These are phyloP conservation scores for Apotomis turbidana DNA, from an alignment of 2,888 invertebrate species.

Conservation along the genomic window DNA sequence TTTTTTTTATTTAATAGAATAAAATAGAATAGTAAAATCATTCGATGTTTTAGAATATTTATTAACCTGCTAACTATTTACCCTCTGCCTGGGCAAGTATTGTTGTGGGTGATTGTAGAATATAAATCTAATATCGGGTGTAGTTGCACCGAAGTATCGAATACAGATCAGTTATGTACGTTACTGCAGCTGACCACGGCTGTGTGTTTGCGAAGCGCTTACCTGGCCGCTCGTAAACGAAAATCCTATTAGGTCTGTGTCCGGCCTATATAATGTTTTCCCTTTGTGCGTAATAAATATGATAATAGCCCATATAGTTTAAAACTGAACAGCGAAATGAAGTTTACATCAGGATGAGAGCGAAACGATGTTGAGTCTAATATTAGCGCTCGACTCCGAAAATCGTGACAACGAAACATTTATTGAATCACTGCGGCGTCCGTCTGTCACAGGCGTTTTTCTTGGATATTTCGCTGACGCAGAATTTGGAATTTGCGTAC, in stretches of 20 bases:
- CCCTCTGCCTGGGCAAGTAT: neutral
- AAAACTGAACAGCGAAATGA: slow-evolving; percentile 16
- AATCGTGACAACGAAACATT: slow-evolving; percentile 34
- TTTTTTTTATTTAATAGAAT: too few relatives aligned
- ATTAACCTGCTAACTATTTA: too few relatives aligned
- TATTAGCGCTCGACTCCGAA: neutral
- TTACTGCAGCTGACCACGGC: slow-evolving; percentile 34
- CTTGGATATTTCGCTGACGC: neutral
- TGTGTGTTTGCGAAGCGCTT: slow-evolving; percentile 40
- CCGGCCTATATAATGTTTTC: slow-evolving; percentile 38
- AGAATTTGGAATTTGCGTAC: neutral
- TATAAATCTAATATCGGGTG: slow-evolving; percentile 15
- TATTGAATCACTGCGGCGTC: slow-evolving; percentile 18
- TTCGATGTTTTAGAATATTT: too few relatives aligned
- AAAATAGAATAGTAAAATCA: too few relatives aligned
- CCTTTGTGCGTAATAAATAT: slow-evolving; percentile 30
- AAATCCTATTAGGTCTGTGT: slow-evolving; percentile 39
- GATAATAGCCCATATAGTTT: slow-evolving; percentile 29
- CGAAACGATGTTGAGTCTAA: neutral
- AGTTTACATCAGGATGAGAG: slow-evolving; percentile 17
- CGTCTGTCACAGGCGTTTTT: neutral
- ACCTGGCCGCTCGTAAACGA: slow-evolving; percentile 35
- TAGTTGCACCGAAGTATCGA: slow-evolving; percentile 19
- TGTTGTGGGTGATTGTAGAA: neutral
- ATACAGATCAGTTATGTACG: slow-evolving; percentile 31